phyloP scores from a whole-genome alignment of 2,888 invertebrate species.

The Esperia sulphurella region DNA sequence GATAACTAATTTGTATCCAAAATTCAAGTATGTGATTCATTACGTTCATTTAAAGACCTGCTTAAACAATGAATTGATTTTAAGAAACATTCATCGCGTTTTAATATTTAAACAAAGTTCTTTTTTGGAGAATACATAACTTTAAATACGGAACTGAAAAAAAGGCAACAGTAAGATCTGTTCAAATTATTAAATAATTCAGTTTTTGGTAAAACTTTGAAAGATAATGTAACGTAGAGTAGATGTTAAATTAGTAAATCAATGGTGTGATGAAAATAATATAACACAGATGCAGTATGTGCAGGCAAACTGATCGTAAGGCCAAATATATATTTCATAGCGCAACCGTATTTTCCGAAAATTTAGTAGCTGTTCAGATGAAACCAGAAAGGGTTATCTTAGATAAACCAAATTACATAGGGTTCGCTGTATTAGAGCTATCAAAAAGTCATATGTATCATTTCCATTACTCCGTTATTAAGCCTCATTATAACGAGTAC shows the following conservation, averaged over 20 bases:
- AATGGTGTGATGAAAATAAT: conserved; percentile 7
- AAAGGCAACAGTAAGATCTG: conserved; percentile 1
- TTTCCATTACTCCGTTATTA: conserved; percentile 13
- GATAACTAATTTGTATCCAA: conserved; percentile 21
- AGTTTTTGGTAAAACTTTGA: conserved; percentile 11
- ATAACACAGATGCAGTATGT: conserved; percentile 5
- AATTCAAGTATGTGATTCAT: conserved; percentile 30
- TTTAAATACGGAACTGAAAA: conserved; percentile 7
- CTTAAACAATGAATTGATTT: conserved; percentile 23
- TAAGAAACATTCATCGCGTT: conserved; percentile 27
- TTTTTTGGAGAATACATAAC: too few relatives aligned
- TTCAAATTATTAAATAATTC: conserved; percentile 6
- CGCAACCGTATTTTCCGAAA: conserved; percentile 10
- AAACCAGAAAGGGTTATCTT: conserved; percentile 5
- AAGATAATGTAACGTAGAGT: conserved; percentile 7
- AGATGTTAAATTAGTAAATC: conserved; percentile 6
- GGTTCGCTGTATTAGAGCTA: conserved; percentile 10
- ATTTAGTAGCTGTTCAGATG: conserved; percentile 10
- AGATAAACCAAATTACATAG: conserved; percentile 10
- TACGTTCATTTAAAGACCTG: conserved; percentile 26
- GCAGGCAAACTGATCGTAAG: conserved; percentile 5
- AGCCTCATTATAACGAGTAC: background rate
- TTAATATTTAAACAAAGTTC: conserved; percentile 18
- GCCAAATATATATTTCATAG: conserved; percentile 13
- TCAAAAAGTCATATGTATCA: conserved; percentile 14